These are phyloP conservation scores for Xestia c-nigrum DNA, from an alignment of 2,888 invertebrate genomes.

Conservation along the genomic window DNA sequence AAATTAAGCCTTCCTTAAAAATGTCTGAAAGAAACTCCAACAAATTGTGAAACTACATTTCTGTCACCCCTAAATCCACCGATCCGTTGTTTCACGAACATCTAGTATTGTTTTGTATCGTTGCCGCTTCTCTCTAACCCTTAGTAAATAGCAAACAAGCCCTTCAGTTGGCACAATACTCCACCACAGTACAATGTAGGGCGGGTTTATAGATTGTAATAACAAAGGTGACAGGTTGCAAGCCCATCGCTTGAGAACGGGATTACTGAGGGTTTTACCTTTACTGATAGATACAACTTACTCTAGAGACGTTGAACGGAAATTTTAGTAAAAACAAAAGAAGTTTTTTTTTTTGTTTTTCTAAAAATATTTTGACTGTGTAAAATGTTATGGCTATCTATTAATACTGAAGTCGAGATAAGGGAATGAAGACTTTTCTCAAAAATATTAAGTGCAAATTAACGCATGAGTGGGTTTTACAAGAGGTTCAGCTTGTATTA, in stretches of 20 bases:
- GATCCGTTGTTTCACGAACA: conserved; percentile 20
- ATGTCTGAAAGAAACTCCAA: not conserved
- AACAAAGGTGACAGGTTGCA: conserved; percentile 62
- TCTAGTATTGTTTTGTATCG: conserved; percentile 21
- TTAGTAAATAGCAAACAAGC: conserved; percentile 28
- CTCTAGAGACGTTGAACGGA: not conserved
- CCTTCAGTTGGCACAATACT: conserved; percentile 41
- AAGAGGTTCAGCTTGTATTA: not conserved
- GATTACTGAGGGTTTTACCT: conserved; percentile 38
- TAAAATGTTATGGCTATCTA: not conserved
- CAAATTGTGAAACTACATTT: not conserved
- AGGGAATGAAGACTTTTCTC: not conserved
- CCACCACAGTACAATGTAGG: conserved; percentile 40
- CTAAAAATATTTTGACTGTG: not conserved
- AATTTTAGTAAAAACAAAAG: not conserved
- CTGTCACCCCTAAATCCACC: conserved; percentile 6
- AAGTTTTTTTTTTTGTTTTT: not conserved
- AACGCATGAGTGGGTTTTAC: not conserved
- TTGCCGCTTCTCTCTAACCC: conserved; percentile 10
- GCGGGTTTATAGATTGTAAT: conserved; percentile 62
- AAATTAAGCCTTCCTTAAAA: not conserved
- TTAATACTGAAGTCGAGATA: no score
- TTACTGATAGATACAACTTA: conserved; percentile 18
- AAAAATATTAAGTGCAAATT: not conserved
- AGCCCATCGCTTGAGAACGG: conserved; percentile 37